These are phyloP conservation scores for Sorex fumeus DNA, from an alignment of 2,113 vertebrate genomes.

Conservation along the genomic window DNA sequence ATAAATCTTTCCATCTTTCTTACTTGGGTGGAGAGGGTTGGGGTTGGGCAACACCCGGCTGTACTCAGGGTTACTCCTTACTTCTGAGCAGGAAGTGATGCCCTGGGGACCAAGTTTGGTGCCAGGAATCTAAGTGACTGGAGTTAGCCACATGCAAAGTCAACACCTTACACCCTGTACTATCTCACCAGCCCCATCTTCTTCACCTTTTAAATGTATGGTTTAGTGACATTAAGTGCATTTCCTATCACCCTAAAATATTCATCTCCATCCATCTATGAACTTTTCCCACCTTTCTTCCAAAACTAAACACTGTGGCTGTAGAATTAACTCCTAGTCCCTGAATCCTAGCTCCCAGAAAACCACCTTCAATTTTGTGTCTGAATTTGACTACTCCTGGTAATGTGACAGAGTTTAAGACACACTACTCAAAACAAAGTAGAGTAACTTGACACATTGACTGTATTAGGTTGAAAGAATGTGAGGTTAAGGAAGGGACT, in stretches of 20 bases:
- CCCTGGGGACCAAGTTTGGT: too few relatives aligned
- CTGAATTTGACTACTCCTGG: background rate
- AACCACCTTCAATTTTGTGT: background rate
- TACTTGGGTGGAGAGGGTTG: background rate
- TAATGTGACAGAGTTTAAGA: background rate
- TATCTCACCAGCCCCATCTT: too few relatives aligned
- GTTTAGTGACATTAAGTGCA: background rate
- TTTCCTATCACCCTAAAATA: too few relatives aligned
- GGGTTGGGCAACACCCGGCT: too few relatives aligned
- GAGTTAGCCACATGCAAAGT: too few relatives aligned
- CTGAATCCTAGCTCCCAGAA: background rate
- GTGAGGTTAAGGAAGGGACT: background rate
- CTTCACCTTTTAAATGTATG: too few relatives aligned
- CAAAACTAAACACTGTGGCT: background rate
- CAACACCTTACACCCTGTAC: too few relatives aligned
- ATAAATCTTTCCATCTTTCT: background rate
- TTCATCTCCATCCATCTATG: background rate
- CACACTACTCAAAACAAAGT: background rate
- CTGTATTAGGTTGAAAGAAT: background rate
- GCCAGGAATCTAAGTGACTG: too few relatives aligned
- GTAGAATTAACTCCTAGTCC: background rate
- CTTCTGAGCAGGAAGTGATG: too few relatives aligned
- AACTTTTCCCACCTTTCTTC: background rate
- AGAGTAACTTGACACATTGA: background rate
- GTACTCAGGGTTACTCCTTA: too few relatives aligned